phyloP scores from a whole-genome alignment of 2,888 invertebrate genomes.

The Limnephilus lunatus region DNA sequence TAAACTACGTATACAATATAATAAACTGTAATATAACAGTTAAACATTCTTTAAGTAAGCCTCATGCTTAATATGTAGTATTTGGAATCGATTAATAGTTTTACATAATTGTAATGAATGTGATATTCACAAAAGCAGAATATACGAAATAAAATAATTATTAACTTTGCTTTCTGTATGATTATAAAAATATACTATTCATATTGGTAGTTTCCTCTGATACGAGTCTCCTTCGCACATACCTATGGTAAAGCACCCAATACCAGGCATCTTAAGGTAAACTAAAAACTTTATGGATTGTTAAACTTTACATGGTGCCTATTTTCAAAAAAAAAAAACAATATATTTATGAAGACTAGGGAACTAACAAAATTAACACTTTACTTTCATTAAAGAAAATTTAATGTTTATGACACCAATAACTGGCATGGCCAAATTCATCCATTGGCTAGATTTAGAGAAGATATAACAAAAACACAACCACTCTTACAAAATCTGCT shows the following conservation, averaged over 20 bases:
- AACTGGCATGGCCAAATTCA: too few species aligned
- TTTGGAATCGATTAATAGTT: not conserved
- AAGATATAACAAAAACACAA: too few species aligned
- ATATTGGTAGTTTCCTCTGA: conserved; percentile 25
- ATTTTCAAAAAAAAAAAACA: too few species aligned
- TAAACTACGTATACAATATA: not conserved
- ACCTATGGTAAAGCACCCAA: not conserved
- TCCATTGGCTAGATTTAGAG: too few species aligned
- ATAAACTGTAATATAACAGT: not conserved
- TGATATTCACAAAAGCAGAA: conserved; percentile 5
- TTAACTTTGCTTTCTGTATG: not conserved
- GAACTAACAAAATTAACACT: too few species aligned
- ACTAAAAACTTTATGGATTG: too few species aligned
- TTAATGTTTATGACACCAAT: too few species aligned
- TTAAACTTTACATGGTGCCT: too few species aligned
- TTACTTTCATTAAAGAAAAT: too few species aligned
- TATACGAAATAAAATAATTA: not conserved
- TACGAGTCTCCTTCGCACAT: not conserved
- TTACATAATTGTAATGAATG: not conserved
- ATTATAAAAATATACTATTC: conserved; percentile 44
- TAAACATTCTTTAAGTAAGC: not conserved
- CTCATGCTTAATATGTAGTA: not conserved
- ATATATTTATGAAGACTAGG: too few species aligned
- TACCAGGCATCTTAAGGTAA: too few species aligned
- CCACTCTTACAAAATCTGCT: too few species aligned